phyloP scores from a whole-genome alignment of 2,888 invertebrate species.

The Rotaria socialis region DNA sequence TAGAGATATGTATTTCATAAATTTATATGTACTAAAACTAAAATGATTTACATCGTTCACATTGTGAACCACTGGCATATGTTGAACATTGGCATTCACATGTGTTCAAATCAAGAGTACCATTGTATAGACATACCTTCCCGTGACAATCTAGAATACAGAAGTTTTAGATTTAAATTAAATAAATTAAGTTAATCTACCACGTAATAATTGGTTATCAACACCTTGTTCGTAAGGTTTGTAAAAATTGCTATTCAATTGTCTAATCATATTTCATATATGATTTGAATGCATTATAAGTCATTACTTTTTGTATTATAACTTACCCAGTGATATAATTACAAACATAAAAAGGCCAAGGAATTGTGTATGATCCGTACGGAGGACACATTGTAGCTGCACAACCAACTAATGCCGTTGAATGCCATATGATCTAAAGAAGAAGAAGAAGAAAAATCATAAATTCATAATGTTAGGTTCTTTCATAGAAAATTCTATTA shows the following conservation, averaged over 20 bases:
- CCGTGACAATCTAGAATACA: not conserved
- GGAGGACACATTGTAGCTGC: not conserved
- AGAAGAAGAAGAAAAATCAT: not conserved
- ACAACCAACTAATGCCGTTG: not conserved
- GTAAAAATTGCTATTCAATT: not conserved
- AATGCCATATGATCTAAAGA: conserved; percentile 8
- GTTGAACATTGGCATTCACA: conserved; percentile 15
- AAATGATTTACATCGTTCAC: not conserved
- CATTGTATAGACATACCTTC: conserved; percentile 17
- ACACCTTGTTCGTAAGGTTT: not conserved
- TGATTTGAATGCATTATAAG: too few species aligned
- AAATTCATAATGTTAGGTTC: not conserved
- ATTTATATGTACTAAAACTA: too few species aligned
- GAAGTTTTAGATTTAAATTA: not conserved
- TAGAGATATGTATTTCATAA: not conserved
- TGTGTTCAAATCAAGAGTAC: not conserved
- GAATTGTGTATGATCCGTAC: not conserved
- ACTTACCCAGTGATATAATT: conserved; percentile 20
- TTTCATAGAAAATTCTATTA: not conserved
- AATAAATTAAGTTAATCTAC: not conserved
- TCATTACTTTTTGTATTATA: too few species aligned
- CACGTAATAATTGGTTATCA: not conserved
- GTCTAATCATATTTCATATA: not conserved
- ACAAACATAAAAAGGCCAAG: conserved; percentile 12
- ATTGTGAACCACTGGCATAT: not conserved